Conservation (phyloP, 2,888 invertebrate genomes). For the Troides helena region DNA sequence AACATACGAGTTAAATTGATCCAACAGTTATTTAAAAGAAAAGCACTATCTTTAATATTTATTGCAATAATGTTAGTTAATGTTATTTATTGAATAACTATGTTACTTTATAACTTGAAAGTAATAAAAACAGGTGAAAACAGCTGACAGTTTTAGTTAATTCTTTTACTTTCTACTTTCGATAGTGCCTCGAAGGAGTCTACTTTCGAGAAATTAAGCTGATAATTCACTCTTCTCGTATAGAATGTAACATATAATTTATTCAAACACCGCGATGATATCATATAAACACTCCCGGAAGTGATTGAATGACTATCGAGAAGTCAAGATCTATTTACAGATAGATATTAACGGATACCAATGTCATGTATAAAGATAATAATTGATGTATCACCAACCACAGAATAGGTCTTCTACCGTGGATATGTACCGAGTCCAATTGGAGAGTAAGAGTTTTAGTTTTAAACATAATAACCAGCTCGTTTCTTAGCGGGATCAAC, state of each 20-base stretch:
- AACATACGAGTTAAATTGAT: neutral
- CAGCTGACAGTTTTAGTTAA: neutral
- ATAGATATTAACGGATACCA: constrained; percentile 33
- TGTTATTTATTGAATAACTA: too few relatives aligned
- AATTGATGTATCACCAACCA: constrained; percentile 40
- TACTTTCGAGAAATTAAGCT: neutral
- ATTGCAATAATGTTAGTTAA: too few relatives aligned
- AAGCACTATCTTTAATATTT: too few relatives aligned
- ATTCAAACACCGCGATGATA: neutral
- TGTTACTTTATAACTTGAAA: too few relatives aligned
- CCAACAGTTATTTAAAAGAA: neutral
- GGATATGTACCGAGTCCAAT: constrained; percentile 38
- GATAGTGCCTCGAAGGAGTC: neutral
- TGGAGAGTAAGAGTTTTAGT: constrained; percentile 29
- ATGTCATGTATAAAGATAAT: constrained; percentile 40
- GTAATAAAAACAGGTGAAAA: neutral
- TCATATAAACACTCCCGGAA: constrained; percentile 38
- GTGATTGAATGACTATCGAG: constrained; percentile 26
- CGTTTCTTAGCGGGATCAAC: constrained; percentile 14
- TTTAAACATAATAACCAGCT: constrained; percentile 27
- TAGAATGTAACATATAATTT: neutral
- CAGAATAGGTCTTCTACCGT: constrained; percentile 28
- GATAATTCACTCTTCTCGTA: neutral
- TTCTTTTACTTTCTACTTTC: neutral
- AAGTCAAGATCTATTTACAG: constrained; percentile 43